Percentiles rank a stretch among this genome's conserved stretches.
Conservation (phyloP, 2,888 invertebrate species). For the Drosophila vallismaia region DNA sequence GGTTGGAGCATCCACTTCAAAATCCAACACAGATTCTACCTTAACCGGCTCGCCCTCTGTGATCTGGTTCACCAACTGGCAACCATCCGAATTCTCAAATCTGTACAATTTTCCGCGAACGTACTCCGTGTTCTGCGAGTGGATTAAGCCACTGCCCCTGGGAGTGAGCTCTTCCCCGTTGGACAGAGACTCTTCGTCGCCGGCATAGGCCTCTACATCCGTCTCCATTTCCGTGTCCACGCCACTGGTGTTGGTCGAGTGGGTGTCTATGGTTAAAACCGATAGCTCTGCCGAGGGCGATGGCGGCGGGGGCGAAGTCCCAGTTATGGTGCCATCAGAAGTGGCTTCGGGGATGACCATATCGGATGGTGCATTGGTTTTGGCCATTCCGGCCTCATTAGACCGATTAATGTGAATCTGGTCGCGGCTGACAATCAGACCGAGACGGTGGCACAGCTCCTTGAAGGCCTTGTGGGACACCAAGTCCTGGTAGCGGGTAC, state of each 20-base stretch:
- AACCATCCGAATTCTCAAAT: constrained; percentile 12
- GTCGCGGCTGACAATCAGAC: constrained; percentile 32
- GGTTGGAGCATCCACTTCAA: constrained; percentile 3
- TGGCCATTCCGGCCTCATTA: background rate
- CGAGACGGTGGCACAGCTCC: constrained; percentile 60
- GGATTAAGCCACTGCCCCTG: constrained; percentile 8
- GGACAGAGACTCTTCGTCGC: constrained; percentile 14
- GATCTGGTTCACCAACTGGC: constrained; percentile 16
- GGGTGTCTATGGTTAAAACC: background rate
- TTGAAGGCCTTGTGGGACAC: constrained; percentile 50
- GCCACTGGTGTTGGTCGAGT: background rate
- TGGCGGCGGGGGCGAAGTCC: background rate
- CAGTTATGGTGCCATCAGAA: background rate
- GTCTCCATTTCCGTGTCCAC: background rate
- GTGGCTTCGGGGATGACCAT: background rate
- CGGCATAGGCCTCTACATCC: constrained; percentile 10
- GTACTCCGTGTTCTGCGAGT: constrained; percentile 3
- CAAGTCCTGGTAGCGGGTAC: constrained; percentile 43
- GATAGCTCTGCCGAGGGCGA: constrained; percentile 12
- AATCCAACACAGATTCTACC: constrained; percentile 6
- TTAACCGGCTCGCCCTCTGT: constrained; percentile 1
- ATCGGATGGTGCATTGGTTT: background rate
- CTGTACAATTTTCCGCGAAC: constrained; percentile 25
- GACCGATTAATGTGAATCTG: constrained; percentile 14
- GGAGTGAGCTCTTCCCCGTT: constrained; percentile 14